Conservation (phyloP, 2,113 vertebrate species). For the Nothoprocta perdicaria region DNA sequence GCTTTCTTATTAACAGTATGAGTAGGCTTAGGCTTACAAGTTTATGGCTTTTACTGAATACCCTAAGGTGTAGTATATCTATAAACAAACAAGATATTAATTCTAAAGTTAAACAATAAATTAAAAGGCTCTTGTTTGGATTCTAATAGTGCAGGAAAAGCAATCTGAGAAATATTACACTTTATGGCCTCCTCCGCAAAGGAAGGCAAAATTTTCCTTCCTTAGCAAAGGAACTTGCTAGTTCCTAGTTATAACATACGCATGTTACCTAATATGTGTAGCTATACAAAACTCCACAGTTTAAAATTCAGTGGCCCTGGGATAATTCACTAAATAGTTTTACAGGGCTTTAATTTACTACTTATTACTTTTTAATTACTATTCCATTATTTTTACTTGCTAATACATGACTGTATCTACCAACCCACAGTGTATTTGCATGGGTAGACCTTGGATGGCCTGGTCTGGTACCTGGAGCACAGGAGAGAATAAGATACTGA, state of each 20-base stretch:
- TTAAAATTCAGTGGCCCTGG: not conserved
- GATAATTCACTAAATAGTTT: not conserved
- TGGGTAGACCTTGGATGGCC: not conserved
- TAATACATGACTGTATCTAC: not conserved
- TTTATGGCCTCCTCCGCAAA: not conserved
- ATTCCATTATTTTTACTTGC: rapidly evolving
- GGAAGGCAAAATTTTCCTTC: not conserved
- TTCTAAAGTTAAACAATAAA: not conserved
- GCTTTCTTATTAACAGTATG: not conserved
- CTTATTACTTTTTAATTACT: not conserved
- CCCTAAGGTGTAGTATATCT: not conserved
- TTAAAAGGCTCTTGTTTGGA: not conserved
- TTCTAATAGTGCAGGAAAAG: not conserved
- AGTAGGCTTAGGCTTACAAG: not conserved
- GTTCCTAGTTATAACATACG: not conserved
- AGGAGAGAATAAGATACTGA: not conserved
- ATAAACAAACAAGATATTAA: not conserved
- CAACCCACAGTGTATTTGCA: not conserved
- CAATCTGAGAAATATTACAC: not conserved
- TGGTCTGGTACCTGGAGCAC: no score
- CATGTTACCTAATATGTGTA: not conserved
- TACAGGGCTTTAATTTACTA: not conserved
- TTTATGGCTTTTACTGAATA: not conserved
- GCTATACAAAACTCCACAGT: not conserved
- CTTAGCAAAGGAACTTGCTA: not conserved